Evolutionary conservation across 2,113 vertebrate species (phyloP).

Genomic region (Spea multiplicata): DNA sequence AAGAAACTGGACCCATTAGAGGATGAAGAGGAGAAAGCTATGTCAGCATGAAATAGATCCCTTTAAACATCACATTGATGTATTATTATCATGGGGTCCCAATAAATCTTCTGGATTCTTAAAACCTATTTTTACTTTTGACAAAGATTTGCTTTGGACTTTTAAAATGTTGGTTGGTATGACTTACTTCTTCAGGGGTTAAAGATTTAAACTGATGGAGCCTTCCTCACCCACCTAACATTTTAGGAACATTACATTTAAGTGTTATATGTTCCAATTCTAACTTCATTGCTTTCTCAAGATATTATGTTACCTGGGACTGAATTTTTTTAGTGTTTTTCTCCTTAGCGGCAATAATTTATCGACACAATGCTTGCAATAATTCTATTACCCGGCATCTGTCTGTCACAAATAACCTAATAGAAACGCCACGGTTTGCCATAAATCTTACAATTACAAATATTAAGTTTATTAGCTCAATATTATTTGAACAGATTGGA

Average conservation of each 20-base stretch:
- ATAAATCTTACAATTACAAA: conserved; percentile 88
- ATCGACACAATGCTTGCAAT: conserved; percentile 65
- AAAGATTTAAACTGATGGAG: too few relatives aligned
- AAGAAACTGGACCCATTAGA: too few relatives aligned
- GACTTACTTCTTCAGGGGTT: too few relatives aligned
- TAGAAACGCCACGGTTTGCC: conserved; percentile 74
- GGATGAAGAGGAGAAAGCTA: too few relatives aligned
- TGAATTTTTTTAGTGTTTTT: conserved; percentile 62
- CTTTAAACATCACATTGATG: too few relatives aligned
- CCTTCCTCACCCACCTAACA: neutral
- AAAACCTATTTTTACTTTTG: too few relatives aligned
- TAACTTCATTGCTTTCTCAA: neutral
- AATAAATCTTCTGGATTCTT: too few relatives aligned
- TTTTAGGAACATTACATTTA: neutral
- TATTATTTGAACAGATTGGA: conserved; percentile 79
- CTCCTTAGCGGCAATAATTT: conserved; percentile 68
- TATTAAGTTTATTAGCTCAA: conserved; percentile 83
- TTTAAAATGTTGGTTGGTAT: too few relatives aligned
- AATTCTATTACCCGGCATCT: conserved; percentile 78
- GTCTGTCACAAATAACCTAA: conserved; percentile 84
- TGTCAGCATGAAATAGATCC: too few relatives aligned
- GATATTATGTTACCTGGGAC: neutral
- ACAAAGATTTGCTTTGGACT: too few relatives aligned
- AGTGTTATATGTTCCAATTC: neutral
- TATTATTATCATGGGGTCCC: too few relatives aligned